Conservation (phyloP, 2,888 invertebrate genomes). For the Drosophila rubida region DNA sequence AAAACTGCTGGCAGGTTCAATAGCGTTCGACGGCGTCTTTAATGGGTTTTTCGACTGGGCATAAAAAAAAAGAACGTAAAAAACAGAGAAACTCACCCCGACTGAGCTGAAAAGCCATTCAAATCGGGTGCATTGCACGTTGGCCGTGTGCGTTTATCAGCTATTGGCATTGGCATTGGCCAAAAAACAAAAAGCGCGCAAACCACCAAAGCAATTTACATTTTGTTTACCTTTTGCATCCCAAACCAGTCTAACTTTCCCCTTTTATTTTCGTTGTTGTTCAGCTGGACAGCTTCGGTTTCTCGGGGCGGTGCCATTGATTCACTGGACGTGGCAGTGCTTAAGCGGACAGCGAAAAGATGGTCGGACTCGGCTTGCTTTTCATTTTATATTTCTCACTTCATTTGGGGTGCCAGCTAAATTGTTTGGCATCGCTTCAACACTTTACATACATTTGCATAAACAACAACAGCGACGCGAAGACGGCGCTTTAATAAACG, state of each 20-base stretch:
- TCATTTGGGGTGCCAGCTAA: conserved; percentile 60
- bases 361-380: conserved; percentile 15
- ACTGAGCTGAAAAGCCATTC: conserved; percentile 23
- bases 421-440: conserved; percentile 58
- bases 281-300: conserved; percentile 3
- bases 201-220: conserved; percentile 65
- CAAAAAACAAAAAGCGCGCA: conserved; percentile 16
- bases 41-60: conserved; percentile 57
- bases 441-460: conserved; percentile 74
- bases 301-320: conserved; percentile 23
- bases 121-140: conserved; percentile 52
- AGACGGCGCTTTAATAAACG: conserved; percentile 51
- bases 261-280: conserved; percentile 6
- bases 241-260: conserved; percentile 5
- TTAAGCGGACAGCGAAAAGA: conserved; percentile 24
- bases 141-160: conserved; percentile 42
- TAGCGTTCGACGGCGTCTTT: conserved; percentile 40
- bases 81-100: not conserved
- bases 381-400: conserved; percentile 77
- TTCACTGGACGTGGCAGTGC: conserved; percentile 28
- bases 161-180: conserved; percentile 66
- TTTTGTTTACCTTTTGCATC: conserved; percentile 61
- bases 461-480: conserved; percentile 27
- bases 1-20: conserved; percentile 57
- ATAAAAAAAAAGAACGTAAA: conserved; percentile 18